Conservation (phyloP, 2,113 vertebrate species). For the Periophthalmus modestus region DNA sequence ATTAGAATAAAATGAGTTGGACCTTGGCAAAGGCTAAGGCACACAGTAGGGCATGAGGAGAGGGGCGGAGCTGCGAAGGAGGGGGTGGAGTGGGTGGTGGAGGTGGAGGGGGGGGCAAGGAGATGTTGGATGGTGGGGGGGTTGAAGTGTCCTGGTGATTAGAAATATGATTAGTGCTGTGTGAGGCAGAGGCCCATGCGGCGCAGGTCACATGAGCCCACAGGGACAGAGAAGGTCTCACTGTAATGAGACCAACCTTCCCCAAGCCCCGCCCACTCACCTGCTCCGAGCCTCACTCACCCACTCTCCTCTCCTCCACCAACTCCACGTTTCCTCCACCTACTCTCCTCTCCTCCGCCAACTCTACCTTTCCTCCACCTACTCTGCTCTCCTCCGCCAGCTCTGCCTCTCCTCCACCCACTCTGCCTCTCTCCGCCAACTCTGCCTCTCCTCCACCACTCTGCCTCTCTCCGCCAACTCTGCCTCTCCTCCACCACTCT, state of each 20-base stretch:
- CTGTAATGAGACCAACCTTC: slow-evolving; percentile 78
- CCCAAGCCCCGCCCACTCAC: slow-evolving; percentile 38
- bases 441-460: too few species aligned
- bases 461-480: too few species aligned
- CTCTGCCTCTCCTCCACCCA: too few species aligned
- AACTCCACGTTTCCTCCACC: too few species aligned
- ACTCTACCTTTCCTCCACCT: too few species aligned
- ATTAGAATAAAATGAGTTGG: slow-evolving; percentile 82
- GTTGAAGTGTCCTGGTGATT: slow-evolving; percentile 77
- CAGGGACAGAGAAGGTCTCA: slow-evolving; percentile 67
- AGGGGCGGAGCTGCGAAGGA: slow-evolving; percentile 42
- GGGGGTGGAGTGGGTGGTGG: too few species aligned
- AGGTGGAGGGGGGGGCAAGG: too few species aligned
- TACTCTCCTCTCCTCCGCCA: too few species aligned
- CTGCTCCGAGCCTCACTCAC: slow-evolving; percentile 18
- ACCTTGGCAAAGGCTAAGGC: slow-evolving; percentile 81
- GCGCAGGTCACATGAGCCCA: slow-evolving; percentile 73
- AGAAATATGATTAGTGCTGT: slow-evolving; percentile 79
- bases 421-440: too few species aligned
- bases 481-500: too few species aligned
- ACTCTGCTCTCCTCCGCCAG: too few species aligned
- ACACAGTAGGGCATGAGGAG: slow-evolving; percentile 65
- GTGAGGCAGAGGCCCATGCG: slow-evolving; percentile 62
- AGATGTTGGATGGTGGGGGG: too few species aligned
- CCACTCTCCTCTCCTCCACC: background rate